phyloP scores from a whole-genome alignment of 2,113 vertebrate species.

The Oreamnos americanus region DNA sequence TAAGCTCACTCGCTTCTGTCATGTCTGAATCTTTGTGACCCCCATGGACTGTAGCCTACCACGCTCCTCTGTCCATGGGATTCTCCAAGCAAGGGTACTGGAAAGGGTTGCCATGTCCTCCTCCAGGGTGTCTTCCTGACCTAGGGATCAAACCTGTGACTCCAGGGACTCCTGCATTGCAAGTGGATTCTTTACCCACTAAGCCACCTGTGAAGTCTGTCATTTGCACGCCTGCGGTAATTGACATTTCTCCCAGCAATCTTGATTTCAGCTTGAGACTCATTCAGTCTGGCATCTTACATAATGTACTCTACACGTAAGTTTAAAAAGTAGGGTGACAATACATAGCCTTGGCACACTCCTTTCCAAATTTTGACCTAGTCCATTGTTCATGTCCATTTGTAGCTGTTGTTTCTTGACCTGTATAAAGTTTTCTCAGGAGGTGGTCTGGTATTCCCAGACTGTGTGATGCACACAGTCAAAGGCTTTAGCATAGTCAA shows the following conservation, averaged over 20 bases:
- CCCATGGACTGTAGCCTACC: background rate
- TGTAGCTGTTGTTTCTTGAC: background rate
- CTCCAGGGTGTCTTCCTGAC: background rate
- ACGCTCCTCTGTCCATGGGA: background rate
- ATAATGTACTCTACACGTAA: background rate
- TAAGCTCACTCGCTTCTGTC: background rate
- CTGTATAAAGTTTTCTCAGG: background rate
- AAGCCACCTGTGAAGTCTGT: background rate
- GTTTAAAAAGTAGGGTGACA: background rate
- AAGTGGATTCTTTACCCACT: background rate
- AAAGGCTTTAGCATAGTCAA: background rate
- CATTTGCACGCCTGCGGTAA: fast-evolving
- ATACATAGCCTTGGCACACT: background rate
- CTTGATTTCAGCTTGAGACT: background rate
- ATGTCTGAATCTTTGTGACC: background rate
- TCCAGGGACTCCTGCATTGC: background rate
- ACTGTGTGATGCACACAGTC: background rate
- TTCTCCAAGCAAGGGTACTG: background rate
- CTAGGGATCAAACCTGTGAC: background rate
- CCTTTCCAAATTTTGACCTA: background rate
- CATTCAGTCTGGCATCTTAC: background rate
- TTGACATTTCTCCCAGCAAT: background rate
- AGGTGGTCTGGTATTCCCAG: background rate
- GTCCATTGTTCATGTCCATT: background rate
- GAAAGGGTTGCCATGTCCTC: background rate